Conservation (phyloP, 1,140 invertebrate genomes). For the Diorhabda carinulata region DNA sequence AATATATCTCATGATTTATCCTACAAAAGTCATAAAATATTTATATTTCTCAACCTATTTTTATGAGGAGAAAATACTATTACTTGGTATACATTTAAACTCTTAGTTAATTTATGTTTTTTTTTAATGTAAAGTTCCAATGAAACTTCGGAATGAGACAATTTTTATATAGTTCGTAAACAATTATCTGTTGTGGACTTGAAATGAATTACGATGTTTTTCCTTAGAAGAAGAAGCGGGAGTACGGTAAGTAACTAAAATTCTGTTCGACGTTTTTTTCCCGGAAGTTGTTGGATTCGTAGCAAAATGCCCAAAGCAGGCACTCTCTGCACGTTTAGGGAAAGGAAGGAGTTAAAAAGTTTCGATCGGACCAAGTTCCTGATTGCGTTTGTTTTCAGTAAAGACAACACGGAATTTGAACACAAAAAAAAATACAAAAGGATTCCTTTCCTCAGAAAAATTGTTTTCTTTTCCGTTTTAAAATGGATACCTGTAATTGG, state of each 20-base stretch:
- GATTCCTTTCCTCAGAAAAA: constrained; percentile 21
- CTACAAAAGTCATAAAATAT: too few species aligned
- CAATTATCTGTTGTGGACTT: not conserved
- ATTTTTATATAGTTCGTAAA: too few species aligned
- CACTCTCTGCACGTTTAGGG: constrained; percentile 21
- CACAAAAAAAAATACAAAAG: constrained; percentile 21
- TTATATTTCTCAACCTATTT: too few species aligned
- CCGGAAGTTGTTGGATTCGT: constrained; percentile 23
- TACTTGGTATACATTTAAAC: too few species aligned
- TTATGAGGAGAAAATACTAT: too few species aligned
- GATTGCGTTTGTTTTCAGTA: constrained; percentile 34
- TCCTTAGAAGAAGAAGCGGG: not conserved
- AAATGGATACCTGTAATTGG: constrained; percentile 30
- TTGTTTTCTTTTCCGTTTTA: constrained; percentile 25
- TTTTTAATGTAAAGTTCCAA: too few species aligned
- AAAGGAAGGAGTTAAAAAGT: constrained; percentile 25
- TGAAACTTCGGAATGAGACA: too few species aligned
- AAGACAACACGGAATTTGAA: constrained; percentile 25
- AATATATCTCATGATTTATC: too few species aligned
- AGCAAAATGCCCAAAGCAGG: constrained; percentile 24
- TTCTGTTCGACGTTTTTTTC: constrained; percentile 25
- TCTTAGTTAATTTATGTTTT: too few species aligned
- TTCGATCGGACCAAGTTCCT: constrained; percentile 29
- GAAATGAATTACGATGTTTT: constrained; percentile 3
- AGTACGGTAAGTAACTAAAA: constrained; percentile 22